These are phyloP conservation scores for Triplophysa bombifrons DNA, from an alignment of 2,797 vertebrate species.

Conservation along the genomic window DNA sequence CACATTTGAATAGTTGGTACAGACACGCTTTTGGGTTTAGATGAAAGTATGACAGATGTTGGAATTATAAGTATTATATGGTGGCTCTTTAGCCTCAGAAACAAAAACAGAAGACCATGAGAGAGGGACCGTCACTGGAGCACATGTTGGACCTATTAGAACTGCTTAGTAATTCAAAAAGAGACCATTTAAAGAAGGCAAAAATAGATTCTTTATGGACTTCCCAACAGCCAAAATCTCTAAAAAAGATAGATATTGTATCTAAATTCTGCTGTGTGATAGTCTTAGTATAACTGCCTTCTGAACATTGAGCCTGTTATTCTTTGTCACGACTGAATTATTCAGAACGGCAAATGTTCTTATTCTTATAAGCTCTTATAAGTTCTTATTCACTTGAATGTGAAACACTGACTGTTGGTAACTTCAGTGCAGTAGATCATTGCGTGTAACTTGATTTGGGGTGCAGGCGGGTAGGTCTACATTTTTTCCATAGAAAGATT, in stretches of 20 bases:
- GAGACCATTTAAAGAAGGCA: constrained; percentile 69
- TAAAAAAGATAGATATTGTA: constrained; percentile 69
- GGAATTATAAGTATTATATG: constrained; percentile 62
- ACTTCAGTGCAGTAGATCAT: not conserved
- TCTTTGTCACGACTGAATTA: constrained; percentile 72
- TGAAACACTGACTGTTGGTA: constrained; percentile 15
- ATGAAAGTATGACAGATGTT: constrained; percentile 64
- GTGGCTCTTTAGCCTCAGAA: constrained; percentile 60
- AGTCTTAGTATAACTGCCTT: constrained; percentile 88
- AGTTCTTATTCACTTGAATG: constrained; percentile 15
- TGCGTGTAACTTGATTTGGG: not conserved
- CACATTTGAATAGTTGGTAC: constrained; percentile 79
- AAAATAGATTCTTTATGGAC: constrained; percentile 31
- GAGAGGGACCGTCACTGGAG: constrained; percentile 60
- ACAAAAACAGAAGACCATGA: constrained; percentile 61
- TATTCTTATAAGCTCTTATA: too few species aligned
- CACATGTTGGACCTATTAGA: constrained; percentile 83
- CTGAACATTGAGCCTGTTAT: constrained; percentile 77
- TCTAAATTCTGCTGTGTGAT: constrained; percentile 86
- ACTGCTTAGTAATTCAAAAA: constrained; percentile 83
- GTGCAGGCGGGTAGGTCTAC: too few species aligned
- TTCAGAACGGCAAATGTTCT: constrained; percentile 66
- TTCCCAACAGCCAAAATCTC: not conserved
- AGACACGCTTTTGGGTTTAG: constrained; percentile 72
- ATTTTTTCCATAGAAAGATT: too few species aligned